Evolutionary conservation across 2,797 vertebrate species (phyloP).

Genomic region (Betta splendens): DNA sequence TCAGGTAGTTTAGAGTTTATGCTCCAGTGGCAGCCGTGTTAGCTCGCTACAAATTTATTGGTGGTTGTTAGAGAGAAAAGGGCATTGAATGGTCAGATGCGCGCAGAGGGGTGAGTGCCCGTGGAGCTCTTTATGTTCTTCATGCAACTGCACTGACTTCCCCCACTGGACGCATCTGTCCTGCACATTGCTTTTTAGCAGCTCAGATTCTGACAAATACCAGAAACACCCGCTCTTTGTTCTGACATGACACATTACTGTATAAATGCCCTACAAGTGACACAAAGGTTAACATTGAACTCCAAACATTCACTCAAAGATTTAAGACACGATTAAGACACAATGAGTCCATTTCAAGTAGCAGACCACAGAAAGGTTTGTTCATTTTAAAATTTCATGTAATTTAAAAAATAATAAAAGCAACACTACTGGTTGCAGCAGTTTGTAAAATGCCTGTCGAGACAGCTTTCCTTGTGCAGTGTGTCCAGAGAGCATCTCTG

Average conservation of each 20-base stretch:
- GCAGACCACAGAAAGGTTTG: constrained; percentile 41
- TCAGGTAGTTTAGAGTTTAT: constrained; percentile 2
- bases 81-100: constrained; percentile 18
- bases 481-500: constrained; percentile 16
- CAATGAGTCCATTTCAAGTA: constrained; percentile 58
- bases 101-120: constrained; percentile 1
- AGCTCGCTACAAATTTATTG: constrained; percentile 22
- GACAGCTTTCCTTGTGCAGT: constrained; percentile 46
- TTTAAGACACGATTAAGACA: constrained; percentile 65
- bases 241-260: constrained; percentile 21
- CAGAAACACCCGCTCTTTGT: constrained; percentile 30
- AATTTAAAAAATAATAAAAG: constrained; percentile 60
- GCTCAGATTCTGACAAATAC: constrained; percentile 32
- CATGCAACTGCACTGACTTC: not conserved
- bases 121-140: constrained; percentile 2
- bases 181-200: constrained; percentile 25
- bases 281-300: constrained; percentile 41
- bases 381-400: constrained; percentile 44
- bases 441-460: constrained; percentile 47
- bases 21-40: constrained; percentile 25
- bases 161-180: constrained; percentile 18
- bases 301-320: constrained; percentile 54
- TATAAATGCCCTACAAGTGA: constrained; percentile 43
- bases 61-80: constrained; percentile 23
- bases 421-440: constrained; percentile 52